Evolutionary conservation across 2,797 vertebrate genomes (phyloP).

Genomic region (Triplophysa bombifrons): DNA sequence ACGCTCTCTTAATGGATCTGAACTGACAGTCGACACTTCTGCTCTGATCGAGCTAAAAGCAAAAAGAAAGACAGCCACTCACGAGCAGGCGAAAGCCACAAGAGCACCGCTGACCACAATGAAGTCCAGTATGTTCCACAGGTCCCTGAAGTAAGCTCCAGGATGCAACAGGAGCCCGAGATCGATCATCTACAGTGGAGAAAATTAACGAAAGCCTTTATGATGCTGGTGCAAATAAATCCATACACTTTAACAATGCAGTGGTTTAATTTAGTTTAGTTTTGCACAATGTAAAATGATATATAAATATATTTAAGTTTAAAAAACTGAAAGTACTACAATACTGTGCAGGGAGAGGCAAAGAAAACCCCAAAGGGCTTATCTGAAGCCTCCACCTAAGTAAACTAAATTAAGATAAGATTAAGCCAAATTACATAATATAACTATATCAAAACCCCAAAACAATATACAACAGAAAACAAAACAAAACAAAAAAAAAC

Average conservation of each 20-base stretch:
- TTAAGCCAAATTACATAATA: too few relatives aligned
- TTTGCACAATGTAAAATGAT: too few relatives aligned
- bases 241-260: not conserved
- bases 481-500: too few relatives aligned
- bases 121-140: constrained; percentile 99
- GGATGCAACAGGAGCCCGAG: constrained; percentile 94
- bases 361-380: too few relatives aligned
- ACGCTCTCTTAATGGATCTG: constrained; percentile 46
- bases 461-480: too few relatives aligned
- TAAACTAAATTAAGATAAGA: too few relatives aligned
- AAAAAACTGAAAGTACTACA: too few relatives aligned
- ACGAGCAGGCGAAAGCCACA: constrained; percentile 98
- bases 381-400: too few relatives aligned
- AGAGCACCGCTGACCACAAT: constrained; percentile 99
- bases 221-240: not conserved
- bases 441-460: too few relatives aligned
- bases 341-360: too few relatives aligned
- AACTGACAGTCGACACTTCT: constrained; percentile 40
- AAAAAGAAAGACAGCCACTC: constrained; percentile 73
- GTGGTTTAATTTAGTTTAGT: too few relatives aligned
- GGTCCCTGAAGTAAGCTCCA: constrained; percentile 94
- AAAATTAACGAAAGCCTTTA: not conserved
- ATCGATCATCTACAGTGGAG: constrained; percentile 89
- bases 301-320: too few relatives aligned
- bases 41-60: constrained; percentile 28